Conservation (phyloP, 2,888 invertebrate species). For the Trichogramma dendrolimi region DNA sequence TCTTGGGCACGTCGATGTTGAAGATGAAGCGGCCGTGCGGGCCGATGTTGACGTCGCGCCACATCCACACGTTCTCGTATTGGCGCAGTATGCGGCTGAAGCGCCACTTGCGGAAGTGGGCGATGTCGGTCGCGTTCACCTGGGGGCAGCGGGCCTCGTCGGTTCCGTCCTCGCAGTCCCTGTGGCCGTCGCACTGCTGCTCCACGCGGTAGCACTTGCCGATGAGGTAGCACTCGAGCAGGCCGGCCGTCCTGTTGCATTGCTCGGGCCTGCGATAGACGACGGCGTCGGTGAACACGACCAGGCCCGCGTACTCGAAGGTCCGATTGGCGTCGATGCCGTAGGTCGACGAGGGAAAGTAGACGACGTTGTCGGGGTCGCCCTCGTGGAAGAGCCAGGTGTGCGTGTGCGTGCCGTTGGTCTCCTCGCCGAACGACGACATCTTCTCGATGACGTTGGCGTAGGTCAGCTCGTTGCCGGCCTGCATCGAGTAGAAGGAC, state of each 20-base stretch:
- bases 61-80: constrained; percentile 93
- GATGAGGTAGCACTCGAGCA: constrained; percentile 74
- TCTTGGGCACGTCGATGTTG: constrained; percentile 76
- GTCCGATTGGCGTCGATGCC: constrained; percentile 93
- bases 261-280: constrained; percentile 64
- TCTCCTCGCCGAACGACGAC: constrained; percentile 80
- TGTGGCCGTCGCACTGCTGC: constrained; percentile 73
- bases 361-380: constrained; percentile 77
- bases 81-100: constrained; percentile 85
- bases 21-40: constrained; percentile 87
- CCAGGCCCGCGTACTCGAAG: constrained; percentile 82
- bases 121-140: constrained; percentile 66
- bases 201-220: constrained; percentile 70
- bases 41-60: constrained; percentile 90
- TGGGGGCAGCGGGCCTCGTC: constrained; percentile 75
- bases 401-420: constrained; percentile 78
- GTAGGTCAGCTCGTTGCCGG: constrained; percentile 84
- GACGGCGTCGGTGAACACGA: constrained; percentile 86
- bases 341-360: constrained; percentile 84
- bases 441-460: constrained; percentile 83
- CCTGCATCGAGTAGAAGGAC: constrained; percentile 88
- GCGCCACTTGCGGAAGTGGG: constrained; percentile 74
- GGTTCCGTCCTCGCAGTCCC: constrained; percentile 79
- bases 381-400: constrained; percentile 82
- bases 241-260: constrained; percentile 72